Conservation (phyloP, 2,797 vertebrate genomes). For the Macroramphosus scolopax region DNA sequence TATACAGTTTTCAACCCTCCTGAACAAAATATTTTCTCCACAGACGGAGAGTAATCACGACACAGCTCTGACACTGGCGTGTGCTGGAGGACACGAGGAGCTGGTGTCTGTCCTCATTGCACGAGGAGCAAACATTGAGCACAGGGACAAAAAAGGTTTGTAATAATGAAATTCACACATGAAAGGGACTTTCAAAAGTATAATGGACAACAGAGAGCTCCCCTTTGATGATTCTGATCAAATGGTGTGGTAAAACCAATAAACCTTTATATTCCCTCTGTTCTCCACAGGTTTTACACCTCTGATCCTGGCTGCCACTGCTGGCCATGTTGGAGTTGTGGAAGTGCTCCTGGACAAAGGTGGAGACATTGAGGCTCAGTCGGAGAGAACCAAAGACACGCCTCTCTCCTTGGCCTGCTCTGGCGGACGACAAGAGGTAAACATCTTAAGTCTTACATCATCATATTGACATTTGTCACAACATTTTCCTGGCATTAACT, state of each 20-base stretch:
- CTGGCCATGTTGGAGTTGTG: constrained; percentile 97
- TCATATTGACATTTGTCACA: background rate
- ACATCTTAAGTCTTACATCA: background rate
- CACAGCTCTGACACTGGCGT: constrained; percentile 96
- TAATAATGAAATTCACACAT: background rate
- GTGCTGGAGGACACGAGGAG: constrained; percentile 96
- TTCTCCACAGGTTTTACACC: constrained; percentile 89
- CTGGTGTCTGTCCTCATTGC: constrained; percentile 96
- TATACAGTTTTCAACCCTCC: background rate
- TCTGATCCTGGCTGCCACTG: constrained; percentile 96
- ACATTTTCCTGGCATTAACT: background rate
- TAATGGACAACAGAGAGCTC: background rate
- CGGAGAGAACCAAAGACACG: constrained; percentile 99
- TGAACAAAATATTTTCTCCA: constrained; percentile 10
- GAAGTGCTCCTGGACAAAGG: constrained; percentile 98
- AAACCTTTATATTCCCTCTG: background rate
- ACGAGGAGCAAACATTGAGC: constrained; percentile 96
- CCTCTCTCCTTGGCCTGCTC: constrained; percentile 97
- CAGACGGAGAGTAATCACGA: constrained; percentile 99
- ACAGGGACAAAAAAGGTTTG: constrained; percentile 97
- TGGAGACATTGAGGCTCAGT: constrained; percentile 98
- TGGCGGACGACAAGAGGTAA: constrained; percentile 95
- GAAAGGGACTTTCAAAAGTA: background rate
- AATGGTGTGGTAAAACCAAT: background rate
- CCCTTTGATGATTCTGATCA: background rate